phyloP scores from a whole-genome alignment of 2,888 invertebrate species.

The Lochmaea capreae region DNA sequence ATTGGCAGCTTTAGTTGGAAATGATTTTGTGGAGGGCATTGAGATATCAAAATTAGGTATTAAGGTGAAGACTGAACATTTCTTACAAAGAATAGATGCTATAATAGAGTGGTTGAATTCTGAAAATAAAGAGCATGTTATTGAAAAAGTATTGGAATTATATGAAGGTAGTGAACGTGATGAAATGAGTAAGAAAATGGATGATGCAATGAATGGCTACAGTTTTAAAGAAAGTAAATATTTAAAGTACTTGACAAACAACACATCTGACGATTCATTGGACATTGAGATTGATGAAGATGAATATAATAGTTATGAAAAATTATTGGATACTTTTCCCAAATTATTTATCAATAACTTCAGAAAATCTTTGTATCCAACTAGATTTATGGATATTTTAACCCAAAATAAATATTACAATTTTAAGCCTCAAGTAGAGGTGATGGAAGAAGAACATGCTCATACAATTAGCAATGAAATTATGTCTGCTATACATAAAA shows the following conservation, averaged over 20 bases:
- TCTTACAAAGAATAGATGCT: conserved; percentile 70
- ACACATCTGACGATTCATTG: background rate
- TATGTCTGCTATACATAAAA: conserved; percentile 70
- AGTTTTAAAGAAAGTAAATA: conserved; percentile 70
- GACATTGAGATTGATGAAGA: conserved; percentile 7
- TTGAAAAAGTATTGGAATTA: conserved; percentile 75
- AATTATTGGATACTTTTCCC: conserved; percentile 21
- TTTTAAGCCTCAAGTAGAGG: conserved; percentile 79
- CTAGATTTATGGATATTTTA: conserved; percentile 77
- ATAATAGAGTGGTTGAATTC: conserved; percentile 82
- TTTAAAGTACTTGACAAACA: conserved; percentile 65
- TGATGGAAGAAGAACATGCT: conserved; percentile 72
- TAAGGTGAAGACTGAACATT: conserved; percentile 61
- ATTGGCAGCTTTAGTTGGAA: conserved; percentile 83
- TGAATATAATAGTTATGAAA: conserved; percentile 65
- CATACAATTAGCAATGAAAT: conserved; percentile 73
- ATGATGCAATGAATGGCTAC: conserved; percentile 75
- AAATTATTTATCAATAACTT: conserved; percentile 67
- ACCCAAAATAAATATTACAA: conserved; percentile 72
- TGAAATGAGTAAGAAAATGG: conserved; percentile 70
- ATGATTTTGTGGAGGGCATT: conserved; percentile 83
- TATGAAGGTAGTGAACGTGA: conserved; percentile 70
- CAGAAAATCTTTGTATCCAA: conserved; percentile 72
- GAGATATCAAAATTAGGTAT: conserved; percentile 78
- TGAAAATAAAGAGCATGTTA: conserved; percentile 76